Conservation (phyloP, 2,113 vertebrate genomes). For the Scytalopus superciliaris region DNA sequence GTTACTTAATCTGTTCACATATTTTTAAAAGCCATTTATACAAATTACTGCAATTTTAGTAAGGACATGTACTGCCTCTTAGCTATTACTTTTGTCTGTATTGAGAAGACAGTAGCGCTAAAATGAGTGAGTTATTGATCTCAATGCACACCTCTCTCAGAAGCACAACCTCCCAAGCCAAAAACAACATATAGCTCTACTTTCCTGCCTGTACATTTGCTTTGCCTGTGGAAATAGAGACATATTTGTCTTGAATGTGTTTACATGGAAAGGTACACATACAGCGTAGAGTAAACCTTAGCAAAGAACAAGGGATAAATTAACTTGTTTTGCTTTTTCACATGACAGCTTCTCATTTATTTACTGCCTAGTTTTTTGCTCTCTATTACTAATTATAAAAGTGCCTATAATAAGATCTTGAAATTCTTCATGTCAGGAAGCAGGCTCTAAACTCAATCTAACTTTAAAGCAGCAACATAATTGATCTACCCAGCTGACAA, state of each 20-base stretch:
- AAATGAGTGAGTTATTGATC: not conserved
- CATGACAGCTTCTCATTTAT: not conserved
- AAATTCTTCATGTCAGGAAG: not conserved
- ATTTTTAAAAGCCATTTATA: not conserved
- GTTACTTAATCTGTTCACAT: not conserved
- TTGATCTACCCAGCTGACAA: not conserved
- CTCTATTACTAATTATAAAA: not conserved
- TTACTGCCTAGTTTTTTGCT: not conserved
- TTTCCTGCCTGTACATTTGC: not conserved
- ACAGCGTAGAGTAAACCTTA: not conserved
- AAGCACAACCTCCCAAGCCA: accelerated
- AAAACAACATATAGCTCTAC: not conserved
- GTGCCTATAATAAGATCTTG: not conserved
- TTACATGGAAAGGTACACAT: not conserved
- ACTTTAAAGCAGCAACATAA: not conserved
- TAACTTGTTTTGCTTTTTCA: not conserved
- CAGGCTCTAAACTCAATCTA: not conserved
- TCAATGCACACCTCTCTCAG: accelerated
- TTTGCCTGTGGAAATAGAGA: not conserved
- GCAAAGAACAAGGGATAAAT: not conserved
- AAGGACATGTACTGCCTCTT: not conserved
- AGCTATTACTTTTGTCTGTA: not conserved
- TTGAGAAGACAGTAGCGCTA: not conserved
- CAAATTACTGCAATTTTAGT: not conserved
- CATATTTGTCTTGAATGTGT: not conserved